phyloP scores from a whole-genome alignment of 2,888 invertebrate genomes.

The Xiphydria camelus region DNA sequence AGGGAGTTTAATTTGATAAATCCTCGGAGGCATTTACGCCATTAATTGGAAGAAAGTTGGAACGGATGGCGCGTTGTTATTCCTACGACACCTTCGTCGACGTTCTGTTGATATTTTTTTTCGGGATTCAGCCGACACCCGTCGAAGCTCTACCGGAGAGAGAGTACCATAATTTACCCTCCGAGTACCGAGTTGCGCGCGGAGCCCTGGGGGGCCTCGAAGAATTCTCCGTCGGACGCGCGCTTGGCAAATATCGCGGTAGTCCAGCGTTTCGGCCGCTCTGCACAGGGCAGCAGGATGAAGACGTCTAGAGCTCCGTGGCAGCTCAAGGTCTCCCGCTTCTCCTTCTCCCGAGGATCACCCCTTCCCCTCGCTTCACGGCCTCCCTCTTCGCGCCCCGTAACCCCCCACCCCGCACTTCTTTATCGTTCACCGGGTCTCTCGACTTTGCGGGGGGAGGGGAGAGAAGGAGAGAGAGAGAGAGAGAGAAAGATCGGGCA shows the following conservation, averaged over 20 bases:
- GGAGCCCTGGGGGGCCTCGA: constrained; percentile 5
- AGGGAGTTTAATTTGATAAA: too few relatives aligned
- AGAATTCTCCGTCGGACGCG: constrained; percentile 13
- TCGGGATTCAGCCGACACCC: too few relatives aligned
- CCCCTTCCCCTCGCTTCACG: constrained; percentile 24
- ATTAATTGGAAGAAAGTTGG: too few relatives aligned
- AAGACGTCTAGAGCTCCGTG: constrained; percentile 55
- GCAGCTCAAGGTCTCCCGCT: constrained; percentile 59
- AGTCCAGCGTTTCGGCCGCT: constrained; percentile 7
- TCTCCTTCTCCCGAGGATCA: constrained; percentile 33
- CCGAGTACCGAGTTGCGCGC: too few relatives aligned
- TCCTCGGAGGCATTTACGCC: too few relatives aligned
- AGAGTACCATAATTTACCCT: too few relatives aligned
- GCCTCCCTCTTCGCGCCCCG: constrained; percentile 16
- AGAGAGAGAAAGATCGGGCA: not conserved
- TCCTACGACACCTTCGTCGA: too few relatives aligned
- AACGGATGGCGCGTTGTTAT: too few relatives aligned
- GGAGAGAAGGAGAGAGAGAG: constrained; percentile 5
- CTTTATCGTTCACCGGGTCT: too few relatives aligned
- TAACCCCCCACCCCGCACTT: constrained; percentile 9
- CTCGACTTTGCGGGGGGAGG: not conserved
- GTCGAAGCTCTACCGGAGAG: too few relatives aligned
- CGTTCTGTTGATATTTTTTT: too few relatives aligned
- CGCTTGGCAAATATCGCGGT: constrained; percentile 13
- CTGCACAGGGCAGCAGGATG: constrained; percentile 46